These are phyloP conservation scores for Cyanocitta stelleri DNA, from an alignment of 2,113 vertebrate species.

Conservation along the genomic window DNA sequence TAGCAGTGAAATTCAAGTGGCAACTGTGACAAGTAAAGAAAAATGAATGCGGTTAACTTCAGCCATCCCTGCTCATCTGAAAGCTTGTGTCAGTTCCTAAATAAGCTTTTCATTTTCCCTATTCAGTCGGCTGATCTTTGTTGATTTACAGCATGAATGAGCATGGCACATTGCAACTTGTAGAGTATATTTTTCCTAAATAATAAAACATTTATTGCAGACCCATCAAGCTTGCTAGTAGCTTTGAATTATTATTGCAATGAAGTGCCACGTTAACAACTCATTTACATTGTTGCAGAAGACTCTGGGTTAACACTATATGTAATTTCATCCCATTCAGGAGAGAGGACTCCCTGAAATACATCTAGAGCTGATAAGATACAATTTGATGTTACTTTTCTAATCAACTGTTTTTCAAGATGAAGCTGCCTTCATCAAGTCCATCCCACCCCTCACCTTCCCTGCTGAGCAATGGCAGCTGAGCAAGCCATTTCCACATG, in stretches of 20 bases:
- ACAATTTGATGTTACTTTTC: slow-evolving; percentile 15
- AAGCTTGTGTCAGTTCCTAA: slow-evolving; percentile 79
- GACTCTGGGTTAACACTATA: slow-evolving; percentile 46
- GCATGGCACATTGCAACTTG: slow-evolving; percentile 71
- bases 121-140: slow-evolving; percentile 79
- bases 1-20: slow-evolving; percentile 76
- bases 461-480: not conserved
- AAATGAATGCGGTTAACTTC: slow-evolving; percentile 77
- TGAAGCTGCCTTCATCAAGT: not conserved
- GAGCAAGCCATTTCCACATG: not conserved
- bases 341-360: slow-evolving; percentile 33
- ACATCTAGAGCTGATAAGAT: slow-evolving; percentile 14
- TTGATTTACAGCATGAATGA: slow-evolving; percentile 81
- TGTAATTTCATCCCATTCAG: slow-evolving; percentile 62
- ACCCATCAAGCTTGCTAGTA: slow-evolving; percentile 69
- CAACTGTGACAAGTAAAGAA: slow-evolving; percentile 77
- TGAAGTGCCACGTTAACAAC: slow-evolving; percentile 71
- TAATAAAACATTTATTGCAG: slow-evolving; percentile 80
- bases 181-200: slow-evolving; percentile 74
- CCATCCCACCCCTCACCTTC: not conserved
- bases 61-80: slow-evolving; percentile 74
- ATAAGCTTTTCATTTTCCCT: slow-evolving; percentile 81
- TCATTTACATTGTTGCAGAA: slow-evolving; percentile 67
- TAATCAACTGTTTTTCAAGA: not conserved
- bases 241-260: slow-evolving; percentile 72